Base-by-base conservation (phyloP, 1,140 invertebrate genomes). In the Pemphigus obesinymphae region DNA sequence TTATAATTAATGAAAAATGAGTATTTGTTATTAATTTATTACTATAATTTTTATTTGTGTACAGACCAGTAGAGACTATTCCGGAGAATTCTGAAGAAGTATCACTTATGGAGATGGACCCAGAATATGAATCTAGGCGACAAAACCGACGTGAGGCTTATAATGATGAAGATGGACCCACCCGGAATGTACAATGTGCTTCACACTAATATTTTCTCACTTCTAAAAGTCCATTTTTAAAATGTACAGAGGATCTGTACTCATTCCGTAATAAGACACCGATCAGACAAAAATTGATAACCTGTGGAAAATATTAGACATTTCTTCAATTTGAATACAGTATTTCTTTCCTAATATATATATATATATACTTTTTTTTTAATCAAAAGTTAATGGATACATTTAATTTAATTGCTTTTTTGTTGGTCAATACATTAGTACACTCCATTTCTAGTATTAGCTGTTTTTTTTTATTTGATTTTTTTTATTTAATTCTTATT, bases 1-100 rank as follows among this genome's bases (percentile, higher is more conserved):
- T 34, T 40, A 34, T 50, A 5, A 15, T 78, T 26, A 37, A 26
- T 29, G 50, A 11, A 26, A 17, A 1, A 17, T 3, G 10, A 80
- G 45, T 13, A n/a, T 13, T 10, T n/a, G n/a, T n/a, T n/a, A n/a
- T n/a, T n/a, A n/a, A n/a, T n/a, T n/a, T n/a, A n/a, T n/a, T n/a
- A n/a, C n/a, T 78, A 23, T 73, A 29, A 81, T 34, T 83, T 83
- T 66, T 82, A 55, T 40, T 66, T 80, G 82, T 85, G 82, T 85
- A 4, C 84, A 89, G 89, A 85, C 90, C 92, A 23, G 90, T 94
- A 87, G 88, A 92, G 13, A 93, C 94, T 58, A 91, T 97, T 85
- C 94, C 96, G 1, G 94, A 96, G 84, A 89, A 91, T 83, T 93
- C 94, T 0, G 95, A 97, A 87, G 94, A 96, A 86, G 92, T 91